Percentiles rank a stretch among this genome's conserved stretches.
These are phyloP conservation scores for Pelecanus crispus DNA, from an alignment of 2,113 vertebrate genomes.

Conservation along the genomic window DNA sequence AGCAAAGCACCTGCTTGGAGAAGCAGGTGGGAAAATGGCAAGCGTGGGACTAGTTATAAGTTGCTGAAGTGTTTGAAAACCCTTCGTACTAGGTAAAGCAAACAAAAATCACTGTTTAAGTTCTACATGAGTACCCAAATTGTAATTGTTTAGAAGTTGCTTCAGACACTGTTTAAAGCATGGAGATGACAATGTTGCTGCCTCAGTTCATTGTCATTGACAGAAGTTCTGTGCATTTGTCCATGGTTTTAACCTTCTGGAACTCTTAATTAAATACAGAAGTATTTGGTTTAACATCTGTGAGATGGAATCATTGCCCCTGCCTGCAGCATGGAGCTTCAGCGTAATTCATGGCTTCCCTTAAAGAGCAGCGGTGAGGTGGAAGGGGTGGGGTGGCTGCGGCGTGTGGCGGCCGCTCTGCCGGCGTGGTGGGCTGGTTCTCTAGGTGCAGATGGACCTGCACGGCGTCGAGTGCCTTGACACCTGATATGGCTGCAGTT, in stretches of 20 bases:
- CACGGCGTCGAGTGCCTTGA: background rate
- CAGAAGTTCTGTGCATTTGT: slow-evolving; percentile 31
- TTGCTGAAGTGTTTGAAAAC: slow-evolving; percentile 51
- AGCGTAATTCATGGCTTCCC: background rate
- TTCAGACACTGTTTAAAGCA: slow-evolving; percentile 40
- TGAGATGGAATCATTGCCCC: slow-evolving; percentile 50
- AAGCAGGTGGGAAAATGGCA: slow-evolving; percentile 23
- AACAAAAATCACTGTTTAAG: slow-evolving; percentile 23
- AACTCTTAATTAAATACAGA: slow-evolving; percentile 56
- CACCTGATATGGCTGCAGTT: background rate
- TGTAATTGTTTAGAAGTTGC: slow-evolving; percentile 48
- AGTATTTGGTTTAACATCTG: slow-evolving; percentile 61
- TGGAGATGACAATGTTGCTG: slow-evolving; percentile 13
- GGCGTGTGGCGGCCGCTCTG: background rate
- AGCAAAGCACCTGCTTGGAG: slow-evolving; percentile 32
- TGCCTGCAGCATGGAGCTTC: slow-evolving; percentile 7
- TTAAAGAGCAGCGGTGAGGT: background rate
- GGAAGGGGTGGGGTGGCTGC: background rate
- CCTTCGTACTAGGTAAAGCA: slow-evolving; percentile 35
- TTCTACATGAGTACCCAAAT: slow-evolving; percentile 42
- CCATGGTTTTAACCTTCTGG: slow-evolving; percentile 38
- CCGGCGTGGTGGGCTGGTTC: background rate
- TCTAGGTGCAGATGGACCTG: background rate
- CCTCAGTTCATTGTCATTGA: slow-evolving; percentile 30
- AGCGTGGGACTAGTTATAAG: slow-evolving; percentile 30